These are phyloP conservation scores for Chrysemys picta DNA, from an alignment of 2,113 vertebrate genomes.

Conservation along the genomic window DNA sequence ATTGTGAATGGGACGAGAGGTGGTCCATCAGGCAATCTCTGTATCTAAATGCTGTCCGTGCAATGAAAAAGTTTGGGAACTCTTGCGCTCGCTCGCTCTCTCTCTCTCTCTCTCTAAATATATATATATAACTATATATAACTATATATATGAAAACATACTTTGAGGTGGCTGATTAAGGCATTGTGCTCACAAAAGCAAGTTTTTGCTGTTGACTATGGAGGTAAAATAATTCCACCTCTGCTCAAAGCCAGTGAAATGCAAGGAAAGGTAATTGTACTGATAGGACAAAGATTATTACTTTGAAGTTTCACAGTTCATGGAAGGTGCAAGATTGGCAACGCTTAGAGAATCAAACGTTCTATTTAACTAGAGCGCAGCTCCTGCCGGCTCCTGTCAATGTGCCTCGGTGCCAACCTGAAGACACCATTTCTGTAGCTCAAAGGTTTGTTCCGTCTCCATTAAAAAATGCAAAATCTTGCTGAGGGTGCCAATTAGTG, in stretches of 20 bases:
- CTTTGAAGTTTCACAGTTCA: background rate
- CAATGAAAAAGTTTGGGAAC: background rate
- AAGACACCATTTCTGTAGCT: background rate
- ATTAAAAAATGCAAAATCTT: background rate
- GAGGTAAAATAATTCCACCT: background rate
- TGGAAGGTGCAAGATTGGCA: background rate
- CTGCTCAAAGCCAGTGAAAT: background rate
- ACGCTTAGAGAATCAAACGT: background rate
- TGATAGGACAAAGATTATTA: background rate
- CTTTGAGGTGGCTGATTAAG: background rate
- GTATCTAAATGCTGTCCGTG: background rate
- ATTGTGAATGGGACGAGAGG: background rate
- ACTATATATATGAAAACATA: background rate
- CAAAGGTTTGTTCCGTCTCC: background rate
- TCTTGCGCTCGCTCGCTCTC: too few relatives aligned
- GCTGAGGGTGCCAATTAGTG: background rate
- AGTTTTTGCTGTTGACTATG: background rate
- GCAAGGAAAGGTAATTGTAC: background rate
- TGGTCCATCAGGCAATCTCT: background rate
- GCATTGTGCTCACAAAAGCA: background rate
- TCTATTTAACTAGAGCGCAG: rapidly evolving
- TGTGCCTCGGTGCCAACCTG: background rate
- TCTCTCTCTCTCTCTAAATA: too few relatives aligned
- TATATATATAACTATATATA: too few relatives aligned
- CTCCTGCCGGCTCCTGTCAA: background rate